phyloP scores from a whole-genome alignment of 2,797 vertebrate species.

The Delichon dasypus region DNA sequence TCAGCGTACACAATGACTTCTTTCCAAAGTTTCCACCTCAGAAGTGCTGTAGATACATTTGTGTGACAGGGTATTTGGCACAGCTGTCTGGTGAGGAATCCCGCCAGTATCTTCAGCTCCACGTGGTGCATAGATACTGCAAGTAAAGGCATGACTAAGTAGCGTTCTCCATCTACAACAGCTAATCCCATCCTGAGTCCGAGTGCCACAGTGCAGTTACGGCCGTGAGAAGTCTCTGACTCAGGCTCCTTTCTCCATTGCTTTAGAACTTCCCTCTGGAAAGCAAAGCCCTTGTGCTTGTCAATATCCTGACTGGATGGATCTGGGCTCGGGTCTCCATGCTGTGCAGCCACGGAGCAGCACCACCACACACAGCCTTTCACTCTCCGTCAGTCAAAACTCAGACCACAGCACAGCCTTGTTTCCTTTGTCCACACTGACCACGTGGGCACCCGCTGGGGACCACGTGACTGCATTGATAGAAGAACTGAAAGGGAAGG shows the following conservation, averaged over 20 bases:
- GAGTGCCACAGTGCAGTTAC: not conserved
- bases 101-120: not conserved
- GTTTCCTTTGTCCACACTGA: constrained; percentile 94
- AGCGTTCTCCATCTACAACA: constrained; percentile 49
- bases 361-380: not conserved
- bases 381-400: constrained; percentile 74
- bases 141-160: constrained; percentile 55
- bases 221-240: not conserved
- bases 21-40: constrained; percentile 17
- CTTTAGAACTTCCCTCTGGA: constrained; percentile 17
- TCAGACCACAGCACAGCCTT: constrained; percentile 93
- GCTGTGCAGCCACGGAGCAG: not conserved
- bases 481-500: constrained; percentile 81
- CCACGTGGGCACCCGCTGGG: constrained; percentile 85
- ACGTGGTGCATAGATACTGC: constrained; percentile 44
- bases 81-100: constrained; percentile 33
- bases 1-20: constrained; percentile 45
- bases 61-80: constrained; percentile 58
- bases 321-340: not conserved
- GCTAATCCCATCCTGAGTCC: not conserved
- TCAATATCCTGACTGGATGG: not conserved
- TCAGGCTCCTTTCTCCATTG: constrained; percentile 17
- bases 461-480: constrained; percentile 95
- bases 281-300: not conserved
- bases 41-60: not conserved